These are phyloP conservation scores for Hoplostethus mediterraneus DNA, from an alignment of 2,797 vertebrate genomes.

Conservation along the genomic window DNA sequence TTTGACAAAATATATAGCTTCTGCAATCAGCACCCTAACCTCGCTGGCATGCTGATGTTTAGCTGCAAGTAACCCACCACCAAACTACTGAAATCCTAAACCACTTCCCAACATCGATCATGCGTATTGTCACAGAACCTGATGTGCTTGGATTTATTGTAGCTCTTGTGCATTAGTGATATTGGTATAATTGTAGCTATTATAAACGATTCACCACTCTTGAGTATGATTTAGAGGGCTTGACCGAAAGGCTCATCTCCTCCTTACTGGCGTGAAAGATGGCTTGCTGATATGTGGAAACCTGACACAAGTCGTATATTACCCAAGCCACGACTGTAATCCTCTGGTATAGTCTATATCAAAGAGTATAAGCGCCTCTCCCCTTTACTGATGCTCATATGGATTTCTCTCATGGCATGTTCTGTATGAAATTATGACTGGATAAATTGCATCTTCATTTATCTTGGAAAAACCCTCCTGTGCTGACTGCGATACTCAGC, in stretches of 20 bases:
- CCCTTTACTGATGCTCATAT: conserved; percentile 81
- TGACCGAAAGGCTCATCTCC: conserved; percentile 77
- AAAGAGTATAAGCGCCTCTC: conserved; percentile 79
- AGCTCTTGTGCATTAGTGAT: conserved; percentile 81
- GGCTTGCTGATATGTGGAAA: conserved; percentile 82
- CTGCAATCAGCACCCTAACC: neutral
- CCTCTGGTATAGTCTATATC: conserved; percentile 73
- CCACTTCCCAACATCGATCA: conserved; percentile 68
- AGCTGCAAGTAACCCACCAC: conserved; percentile 38
- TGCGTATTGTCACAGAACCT: conserved; percentile 69
- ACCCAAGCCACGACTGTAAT: conserved; percentile 78
- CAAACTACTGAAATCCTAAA: conserved; percentile 45
- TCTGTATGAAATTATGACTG: conserved; percentile 97
- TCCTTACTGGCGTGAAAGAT: conserved; percentile 80
- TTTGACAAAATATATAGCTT: conserved; percentile 1
- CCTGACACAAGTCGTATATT: conserved; percentile 83
- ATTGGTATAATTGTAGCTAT: conserved; percentile 83
- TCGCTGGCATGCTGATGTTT: conserved; percentile 39
- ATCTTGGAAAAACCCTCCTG: conserved; percentile 94
- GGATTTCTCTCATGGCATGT: conserved; percentile 94
- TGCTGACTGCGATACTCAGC: conserved; percentile 93
- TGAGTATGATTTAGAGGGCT: conserved; percentile 77
- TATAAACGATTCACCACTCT: conserved; percentile 77
- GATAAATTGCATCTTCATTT: conserved; percentile 99
- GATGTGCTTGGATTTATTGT: conserved; percentile 78